Evolutionary conservation across 1,140 invertebrate species (phyloP).

Genomic region (Trachymyrmex septentrionalis): DNA sequence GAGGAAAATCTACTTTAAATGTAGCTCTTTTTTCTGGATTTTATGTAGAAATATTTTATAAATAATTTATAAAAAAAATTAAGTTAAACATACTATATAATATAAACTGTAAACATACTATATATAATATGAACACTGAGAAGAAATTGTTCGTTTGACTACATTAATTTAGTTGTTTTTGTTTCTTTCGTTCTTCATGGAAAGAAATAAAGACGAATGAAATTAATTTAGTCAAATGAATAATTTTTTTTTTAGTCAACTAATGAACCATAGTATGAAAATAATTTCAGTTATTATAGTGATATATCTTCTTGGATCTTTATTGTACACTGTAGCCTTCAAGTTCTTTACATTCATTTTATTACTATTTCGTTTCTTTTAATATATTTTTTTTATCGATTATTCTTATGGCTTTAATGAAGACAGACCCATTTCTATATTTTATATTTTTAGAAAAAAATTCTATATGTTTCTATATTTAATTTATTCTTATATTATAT

Average conservation of each 20-base stretch:
- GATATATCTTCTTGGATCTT: neutral
- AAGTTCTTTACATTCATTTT: neutral
- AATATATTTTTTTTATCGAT: neutral
- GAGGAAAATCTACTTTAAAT: neutral
- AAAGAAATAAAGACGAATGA: too few species aligned
- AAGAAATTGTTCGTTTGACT: too few species aligned
- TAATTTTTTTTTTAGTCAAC: too few species aligned
- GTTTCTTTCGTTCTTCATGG: too few species aligned
- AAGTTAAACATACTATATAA: neutral
- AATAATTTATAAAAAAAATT: slow-evolving; percentile 14
- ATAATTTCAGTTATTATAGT: neutral
- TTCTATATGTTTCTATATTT: neutral
- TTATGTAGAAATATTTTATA: neutral
- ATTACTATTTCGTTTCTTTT: neutral
- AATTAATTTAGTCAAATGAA: too few species aligned
- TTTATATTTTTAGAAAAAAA: slow-evolving; percentile 1
- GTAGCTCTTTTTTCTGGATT: neutral
- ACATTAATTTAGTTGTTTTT: too few species aligned
- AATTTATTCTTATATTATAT: neutral
- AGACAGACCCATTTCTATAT: neutral
- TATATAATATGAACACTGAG: neutral
- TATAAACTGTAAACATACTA: neutral
- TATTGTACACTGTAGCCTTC: neutral
- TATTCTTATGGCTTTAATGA: neutral
- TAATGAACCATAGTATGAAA: neutral